Percentiles rank a stretch among this genome's conserved stretches.
Evolutionary conservation across 2,797 vertebrate genomes (phyloP).

Genomic region (Rousettus madagascariensis): DNA sequence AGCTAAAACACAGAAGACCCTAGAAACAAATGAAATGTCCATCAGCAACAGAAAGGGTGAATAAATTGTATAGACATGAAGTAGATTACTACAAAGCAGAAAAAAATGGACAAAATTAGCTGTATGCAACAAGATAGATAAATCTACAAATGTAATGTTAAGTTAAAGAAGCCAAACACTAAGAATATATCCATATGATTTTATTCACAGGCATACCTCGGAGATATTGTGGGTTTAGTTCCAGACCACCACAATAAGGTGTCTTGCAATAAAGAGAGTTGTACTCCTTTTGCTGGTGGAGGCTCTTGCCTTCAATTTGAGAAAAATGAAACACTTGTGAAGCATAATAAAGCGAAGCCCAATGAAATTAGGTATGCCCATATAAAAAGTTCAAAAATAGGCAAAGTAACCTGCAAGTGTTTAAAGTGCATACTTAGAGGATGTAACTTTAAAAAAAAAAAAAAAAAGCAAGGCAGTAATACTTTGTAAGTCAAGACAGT

Average conservation of each 20-base stretch:
- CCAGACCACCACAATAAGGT: background rate
- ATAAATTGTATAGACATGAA: background rate
- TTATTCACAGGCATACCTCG: background rate
- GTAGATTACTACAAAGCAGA: background rate
- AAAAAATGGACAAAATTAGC: background rate
- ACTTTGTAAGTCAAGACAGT: background rate
- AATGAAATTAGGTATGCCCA: background rate
- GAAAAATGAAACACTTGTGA: background rate
- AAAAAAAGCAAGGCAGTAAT: background rate
- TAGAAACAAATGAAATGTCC: background rate
- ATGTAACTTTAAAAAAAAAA: background rate
- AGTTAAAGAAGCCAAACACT: background rate
- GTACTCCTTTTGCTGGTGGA: background rate
- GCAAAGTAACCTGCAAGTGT: background rate
- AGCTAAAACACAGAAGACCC: background rate
- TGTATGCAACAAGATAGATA: background rate
- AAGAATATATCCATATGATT: background rate
- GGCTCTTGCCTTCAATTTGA: background rate
- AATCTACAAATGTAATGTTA: background rate
- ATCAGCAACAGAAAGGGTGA: background rate
- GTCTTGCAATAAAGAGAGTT: too few species aligned
- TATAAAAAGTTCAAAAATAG: background rate
- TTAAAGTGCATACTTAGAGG: background rate
- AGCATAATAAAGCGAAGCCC: background rate
- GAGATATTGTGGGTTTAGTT: background rate